Evolutionary conservation across 2,797 vertebrate species (phyloP).

Genomic region (Coluber constrictor): DNA sequence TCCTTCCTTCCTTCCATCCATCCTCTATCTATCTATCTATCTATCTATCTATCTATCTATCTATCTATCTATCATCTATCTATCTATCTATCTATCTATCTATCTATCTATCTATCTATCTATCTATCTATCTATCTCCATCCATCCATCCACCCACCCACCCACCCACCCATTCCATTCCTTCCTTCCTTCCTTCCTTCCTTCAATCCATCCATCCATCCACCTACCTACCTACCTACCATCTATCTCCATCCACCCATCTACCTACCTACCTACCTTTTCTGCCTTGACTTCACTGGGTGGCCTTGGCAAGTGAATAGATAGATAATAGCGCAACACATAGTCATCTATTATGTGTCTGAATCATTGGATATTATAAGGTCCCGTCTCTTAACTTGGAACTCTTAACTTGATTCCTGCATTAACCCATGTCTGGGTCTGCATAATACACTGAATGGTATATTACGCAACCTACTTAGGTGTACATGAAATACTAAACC

Average conservation of each 20-base stretch:
- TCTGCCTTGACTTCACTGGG: neutral
- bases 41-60: neutral
- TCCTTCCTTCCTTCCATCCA: too few species aligned
- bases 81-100: neutral
- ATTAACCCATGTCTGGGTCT: neutral
- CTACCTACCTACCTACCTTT: neutral
- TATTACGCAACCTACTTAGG: neutral
- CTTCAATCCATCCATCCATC: neutral
- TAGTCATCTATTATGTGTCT: neutral
- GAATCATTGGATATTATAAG: neutral
- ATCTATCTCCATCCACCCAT: neutral
- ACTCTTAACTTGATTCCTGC: neutral
- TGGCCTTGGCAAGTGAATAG: neutral
- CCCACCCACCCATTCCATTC: too few species aligned
- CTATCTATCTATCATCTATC: neutral
- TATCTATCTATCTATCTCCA: neutral
- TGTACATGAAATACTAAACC: neutral
- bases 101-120: neutral
- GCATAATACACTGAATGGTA: neutral
- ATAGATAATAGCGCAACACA: neutral
- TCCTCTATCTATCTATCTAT: too few species aligned
- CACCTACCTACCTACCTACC: neutral
- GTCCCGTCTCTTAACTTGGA: neutral
- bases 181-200: too few species aligned
- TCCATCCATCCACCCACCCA: neutral